Evolutionary conservation across 2,797 vertebrate genomes (phyloP), one percentile per base, ranked within the genome.

Genomic region (Tapirus indicus): DNA sequence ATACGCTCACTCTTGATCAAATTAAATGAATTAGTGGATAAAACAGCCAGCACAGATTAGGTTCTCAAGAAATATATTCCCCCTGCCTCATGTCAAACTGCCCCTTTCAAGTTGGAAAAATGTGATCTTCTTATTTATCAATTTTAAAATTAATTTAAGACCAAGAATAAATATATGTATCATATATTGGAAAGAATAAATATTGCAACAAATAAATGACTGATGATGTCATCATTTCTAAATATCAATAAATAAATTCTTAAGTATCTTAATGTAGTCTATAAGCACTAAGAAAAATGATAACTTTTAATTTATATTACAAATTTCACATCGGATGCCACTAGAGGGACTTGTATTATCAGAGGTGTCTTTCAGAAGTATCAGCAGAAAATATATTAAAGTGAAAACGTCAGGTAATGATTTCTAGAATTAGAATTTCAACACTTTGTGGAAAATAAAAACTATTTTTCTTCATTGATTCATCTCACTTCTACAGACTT

Each of bases 291-390:
- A 92, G 32, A 95, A 94, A 88, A 60, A 38, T 35, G 47, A 38
- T 72, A 49, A 10, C 0, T 1, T 97, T 97, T 95, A 74, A 13
- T 78, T 91, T 78, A 75, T 78, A 69, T 86, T 95, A 32, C 75
- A 97, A 96, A 5, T 97, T 98, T 96, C 74, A 98, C 17, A 29
- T 12, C 13, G 77, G 44, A 96, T 97, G 86, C 98, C 99, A 99
- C 99, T 99, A 99, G 99, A 98, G 99, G 98, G 98, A 98, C 98
- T 97, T 98, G 93, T 98, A 97, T 96, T 98, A 98, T 98, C 95
- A 97, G 90, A 97, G 98, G 98, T 98, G 88, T 94, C 92, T 98
- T 97, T 77, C 32, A 62, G 27, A 91, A 97, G 84, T 54, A 92
- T 97, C 82, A 94, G 62, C 38, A 79, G 47, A n/a, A 96, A 95